Evolutionary conservation across 2,113 vertebrate species (phyloP).

Genomic region (Cinclus mexicanus): DNA sequence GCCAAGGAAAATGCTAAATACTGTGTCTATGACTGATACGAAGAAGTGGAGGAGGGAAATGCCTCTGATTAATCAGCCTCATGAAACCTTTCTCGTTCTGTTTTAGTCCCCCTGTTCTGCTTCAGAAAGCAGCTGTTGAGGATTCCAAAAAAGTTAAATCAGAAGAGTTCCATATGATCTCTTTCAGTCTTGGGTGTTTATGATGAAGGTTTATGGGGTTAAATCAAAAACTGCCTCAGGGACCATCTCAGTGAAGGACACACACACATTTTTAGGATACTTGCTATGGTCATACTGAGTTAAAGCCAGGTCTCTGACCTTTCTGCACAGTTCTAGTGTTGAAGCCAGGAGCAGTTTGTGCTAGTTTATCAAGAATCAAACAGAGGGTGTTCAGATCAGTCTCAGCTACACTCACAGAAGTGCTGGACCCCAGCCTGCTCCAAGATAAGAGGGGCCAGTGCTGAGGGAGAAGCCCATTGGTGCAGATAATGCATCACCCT

Average conservation of each 20-base stretch:
- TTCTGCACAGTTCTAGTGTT: neutral
- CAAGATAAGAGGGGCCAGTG: neutral
- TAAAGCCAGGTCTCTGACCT: neutral
- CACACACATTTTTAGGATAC: neutral
- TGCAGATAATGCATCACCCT: neutral
- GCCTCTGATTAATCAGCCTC: neutral
- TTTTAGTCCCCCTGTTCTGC: neutral
- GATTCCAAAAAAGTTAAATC: neutral
- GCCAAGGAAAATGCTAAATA: neutral
- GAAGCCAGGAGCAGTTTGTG: neutral
- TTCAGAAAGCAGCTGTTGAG: neutral
- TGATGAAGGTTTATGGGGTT: neutral
- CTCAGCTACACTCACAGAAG: neutral
- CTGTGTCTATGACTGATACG: neutral
- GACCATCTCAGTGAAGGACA: neutral
- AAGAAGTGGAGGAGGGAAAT: neutral
- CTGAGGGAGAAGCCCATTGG: neutral
- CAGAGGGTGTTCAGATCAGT: neutral
- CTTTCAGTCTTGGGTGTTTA: neutral
- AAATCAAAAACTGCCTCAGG: neutral
- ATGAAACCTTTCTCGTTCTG: neutral
- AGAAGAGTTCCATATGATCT: neutral
- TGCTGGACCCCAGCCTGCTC: neutral
- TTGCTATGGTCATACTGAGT: neutral
- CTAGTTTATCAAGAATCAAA: neutral